Base-by-base conservation (phyloP, 2,888 invertebrate species). In the Drosophila anomalata region DNA sequence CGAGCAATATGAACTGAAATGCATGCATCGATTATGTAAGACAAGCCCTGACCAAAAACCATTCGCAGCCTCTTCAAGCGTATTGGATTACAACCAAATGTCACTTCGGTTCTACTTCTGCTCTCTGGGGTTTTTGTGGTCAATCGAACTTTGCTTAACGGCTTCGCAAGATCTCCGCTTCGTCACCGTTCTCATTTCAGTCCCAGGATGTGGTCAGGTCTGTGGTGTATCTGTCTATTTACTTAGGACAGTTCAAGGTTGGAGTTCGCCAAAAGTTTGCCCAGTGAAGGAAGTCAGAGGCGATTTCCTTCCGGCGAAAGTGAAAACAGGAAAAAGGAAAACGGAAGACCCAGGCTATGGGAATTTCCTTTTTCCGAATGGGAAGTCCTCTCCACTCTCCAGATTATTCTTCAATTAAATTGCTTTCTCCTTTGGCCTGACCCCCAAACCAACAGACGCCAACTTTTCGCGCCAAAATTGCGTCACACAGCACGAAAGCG, bases 401-500 rank as follows among this genome's bases (percentile, higher is more conserved):
- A 29, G 39, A n/a, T 31, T 36, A 26, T 24, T 9, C 9, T 3
- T 20, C 17, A 14, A 9, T 31, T 9, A 46, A 17, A 22, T 26
- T 48, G 61, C 50, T 8, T 39, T 42, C 54, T 39, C 58, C 39
- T 26, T 79, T 68, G 60, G 66, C 75, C 50, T 80, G 71, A 72
- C 75, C 81, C 41, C 41, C 17, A 42, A 42, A 71, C 73, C 65
- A 78, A 77, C 67, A 42, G 84, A 85, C 84, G 84, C 84, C 88
- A 86, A 88, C 54, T 86, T 63, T 85, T 88, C 84, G 84, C 84
- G 84, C 84, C 84, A 85, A 85, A 85, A 84, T 77, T 87, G 87
- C 85, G 87, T 82, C 82, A 81, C 82, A 78, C 77, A 70, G 50
- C 53, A 20, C 47, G 58, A 75, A 78, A 65, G 50, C 62, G 63